These are phyloP conservation scores for Cylas formicarius DNA, from an alignment of 1,140 invertebrate species.

Conservation along the genomic window DNA sequence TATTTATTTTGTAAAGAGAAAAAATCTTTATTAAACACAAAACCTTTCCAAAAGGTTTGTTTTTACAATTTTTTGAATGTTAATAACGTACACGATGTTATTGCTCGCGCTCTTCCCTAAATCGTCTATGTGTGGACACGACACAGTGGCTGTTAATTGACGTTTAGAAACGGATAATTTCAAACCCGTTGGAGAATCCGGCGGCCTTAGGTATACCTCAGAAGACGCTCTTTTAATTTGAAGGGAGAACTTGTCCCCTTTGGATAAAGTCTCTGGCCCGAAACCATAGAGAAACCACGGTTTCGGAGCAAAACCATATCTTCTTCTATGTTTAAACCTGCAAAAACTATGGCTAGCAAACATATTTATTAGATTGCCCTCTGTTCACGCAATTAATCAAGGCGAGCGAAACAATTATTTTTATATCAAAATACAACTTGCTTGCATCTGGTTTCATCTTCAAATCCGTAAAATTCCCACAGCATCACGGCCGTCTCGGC, in stretches of 20 bases:
- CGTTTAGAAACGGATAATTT: conserved; percentile 41
- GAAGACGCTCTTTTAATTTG: conserved; percentile 43
- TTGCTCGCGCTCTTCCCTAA: conserved; percentile 3
- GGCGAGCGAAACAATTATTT: too few relatives aligned
- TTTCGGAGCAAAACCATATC: conserved; percentile 42
- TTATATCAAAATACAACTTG: too few relatives aligned
- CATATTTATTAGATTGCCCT: too few relatives aligned
- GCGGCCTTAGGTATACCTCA: conserved; percentile 37
- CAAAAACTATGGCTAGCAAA: too few relatives aligned
- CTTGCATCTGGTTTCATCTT: conserved; percentile 14
- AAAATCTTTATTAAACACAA: too few relatives aligned
- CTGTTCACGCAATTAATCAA: too few relatives aligned
- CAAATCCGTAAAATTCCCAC: conserved; percentile 29
- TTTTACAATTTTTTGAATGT: background rate
- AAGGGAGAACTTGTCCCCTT: conserved; percentile 43
- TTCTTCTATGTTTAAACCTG: conserved; percentile 34
- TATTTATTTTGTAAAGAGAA: too few relatives aligned
- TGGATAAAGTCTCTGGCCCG: conserved; percentile 44
- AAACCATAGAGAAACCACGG: conserved; percentile 46
- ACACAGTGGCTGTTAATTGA: conserved; percentile 43
- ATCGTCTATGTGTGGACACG: conserved; percentile 24
- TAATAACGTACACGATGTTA: conserved; percentile 10
- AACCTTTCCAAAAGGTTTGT: too few relatives aligned
- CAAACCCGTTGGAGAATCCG: conserved; percentile 38
- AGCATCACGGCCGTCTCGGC: conserved; percentile 28